Base-by-base conservation (phyloP, 2,888 invertebrate genomes). In the Drosophila recens region DNA sequence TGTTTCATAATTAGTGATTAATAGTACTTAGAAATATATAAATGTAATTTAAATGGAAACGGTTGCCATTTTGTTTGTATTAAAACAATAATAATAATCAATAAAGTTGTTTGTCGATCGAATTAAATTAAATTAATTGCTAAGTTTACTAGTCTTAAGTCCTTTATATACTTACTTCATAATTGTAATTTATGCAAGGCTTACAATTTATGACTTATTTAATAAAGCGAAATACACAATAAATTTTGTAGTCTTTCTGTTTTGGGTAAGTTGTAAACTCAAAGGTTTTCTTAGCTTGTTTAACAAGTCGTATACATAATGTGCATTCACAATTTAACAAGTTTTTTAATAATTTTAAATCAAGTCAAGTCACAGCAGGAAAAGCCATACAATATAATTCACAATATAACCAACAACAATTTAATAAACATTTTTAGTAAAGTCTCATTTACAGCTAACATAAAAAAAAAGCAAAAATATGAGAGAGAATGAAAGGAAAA, bases 371-470 rank as follows among this genome's bases (percentile, higher is more conserved):
- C 38, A 5, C 56, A 38, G 48, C 62, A 27, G 36, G 15, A 33
- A 30, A 42, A 38, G 27, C 34, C 42, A 42, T 34, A 49, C 13
- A 46, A 62, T 65, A 65, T 51, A 49, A 57, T 61, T 38, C 57
- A 45, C 36, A 23, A 23, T 30, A 30, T 42, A 2, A 15, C 40
- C 45, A 51, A 17, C 13, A 34, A 36, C 20, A 34, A 30, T 48
- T 10, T 30, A 52, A 40, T 27, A 68, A 58, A 58, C 54, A 81
- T 75, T 74, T 69, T 69, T 68, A 78, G 57, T 74, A 68, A 78
- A 72, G 72, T 90, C 74, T 61, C 73, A 80, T 85, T 79, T 80
- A 56, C 70, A 80, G 80, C 73, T 56, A 46, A 34, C 52, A 45
- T 36, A 48, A 43, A 45, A 57, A 48, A 38, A 67, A n/a, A 17